phyloP scores from a whole-genome alignment of 64 coral and sea anemone species.

The Pachyseris speciosa region DNA sequence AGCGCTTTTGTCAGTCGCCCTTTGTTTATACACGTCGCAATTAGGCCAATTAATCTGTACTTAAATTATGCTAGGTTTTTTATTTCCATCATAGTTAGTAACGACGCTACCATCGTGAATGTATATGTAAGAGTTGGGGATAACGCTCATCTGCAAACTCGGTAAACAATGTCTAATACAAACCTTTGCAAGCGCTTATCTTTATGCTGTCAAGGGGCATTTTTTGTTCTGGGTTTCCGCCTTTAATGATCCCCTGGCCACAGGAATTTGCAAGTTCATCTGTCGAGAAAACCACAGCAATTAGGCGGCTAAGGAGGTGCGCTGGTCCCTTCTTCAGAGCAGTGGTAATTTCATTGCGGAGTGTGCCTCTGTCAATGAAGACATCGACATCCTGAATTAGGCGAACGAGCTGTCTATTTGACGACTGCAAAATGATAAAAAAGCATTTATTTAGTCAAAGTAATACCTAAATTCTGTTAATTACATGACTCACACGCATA shows the following conservation, averaged over 20 bases:
- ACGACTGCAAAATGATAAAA: slow-evolving; percentile 10
- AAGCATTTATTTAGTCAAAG: not conserved
- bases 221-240: not conserved
- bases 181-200: slow-evolving; percentile 45
- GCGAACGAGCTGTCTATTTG: not conserved
- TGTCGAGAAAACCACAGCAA: not conserved
- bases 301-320: not conserved
- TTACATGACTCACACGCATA: not conserved
- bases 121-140: not conserved
- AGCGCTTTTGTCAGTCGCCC: no score
- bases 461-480: no score
- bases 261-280: slow-evolving; percentile 37
- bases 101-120: no score
- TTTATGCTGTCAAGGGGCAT: not conserved
- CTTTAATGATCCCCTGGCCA: not conserved
- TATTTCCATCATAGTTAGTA: no score
- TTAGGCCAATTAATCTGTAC: no score
- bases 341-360: not conserved
- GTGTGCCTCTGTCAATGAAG: slow-evolving; percentile 13
- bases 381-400: slow-evolving; percentile 17
- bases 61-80: no score
- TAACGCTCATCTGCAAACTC: not conserved
- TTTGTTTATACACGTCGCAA: no score
- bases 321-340: slow-evolving; percentile 1
- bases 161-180: not conserved